phyloP scores from a whole-genome alignment of 2,113 vertebrate species.

The Myotis yumanensis region DNA sequence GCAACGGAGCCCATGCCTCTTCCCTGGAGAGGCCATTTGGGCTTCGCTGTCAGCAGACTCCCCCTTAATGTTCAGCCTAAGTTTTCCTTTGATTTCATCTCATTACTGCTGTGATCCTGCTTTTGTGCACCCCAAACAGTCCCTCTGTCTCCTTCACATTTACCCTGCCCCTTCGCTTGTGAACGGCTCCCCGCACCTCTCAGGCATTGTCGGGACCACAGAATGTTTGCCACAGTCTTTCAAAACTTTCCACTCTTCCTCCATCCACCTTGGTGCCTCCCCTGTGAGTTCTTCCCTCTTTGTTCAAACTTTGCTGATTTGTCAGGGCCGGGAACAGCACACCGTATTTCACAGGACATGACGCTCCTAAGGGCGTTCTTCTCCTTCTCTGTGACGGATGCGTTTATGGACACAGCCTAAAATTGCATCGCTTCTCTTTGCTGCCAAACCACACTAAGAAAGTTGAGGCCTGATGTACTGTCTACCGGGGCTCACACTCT shows the following conservation, averaged over 20 bases:
- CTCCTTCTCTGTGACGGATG: constrained; percentile 51
- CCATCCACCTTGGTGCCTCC: not conserved
- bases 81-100: constrained; percentile 64
- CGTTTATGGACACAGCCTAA: constrained; percentile 13
- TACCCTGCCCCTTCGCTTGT: not conserved
- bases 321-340: not conserved
- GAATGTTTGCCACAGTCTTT: not conserved
- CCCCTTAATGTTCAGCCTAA: constrained; percentile 13
- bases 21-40: constrained; percentile 55
- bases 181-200: not conserved
- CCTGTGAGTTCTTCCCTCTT: not conserved
- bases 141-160: not conserved
- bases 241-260: not conserved
- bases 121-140: not conserved
- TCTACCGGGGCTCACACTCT: constrained; percentile 28
- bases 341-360: constrained; percentile 15
- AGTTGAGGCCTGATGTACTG: constrained; percentile 44
- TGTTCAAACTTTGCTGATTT: constrained; percentile 38
- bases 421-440: constrained; percentile 45
- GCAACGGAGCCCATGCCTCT: constrained; percentile 29
- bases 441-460: not conserved
- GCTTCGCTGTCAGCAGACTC: constrained; percentile 34
- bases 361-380: constrained; percentile 39
- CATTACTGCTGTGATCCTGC: not conserved
- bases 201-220: not conserved